Percentiles rank a stretch among this genome's conserved stretches.
Evolutionary conservation across 2,888 invertebrate species (phyloP).

Genomic region (Eupithecia subumbrata): DNA sequence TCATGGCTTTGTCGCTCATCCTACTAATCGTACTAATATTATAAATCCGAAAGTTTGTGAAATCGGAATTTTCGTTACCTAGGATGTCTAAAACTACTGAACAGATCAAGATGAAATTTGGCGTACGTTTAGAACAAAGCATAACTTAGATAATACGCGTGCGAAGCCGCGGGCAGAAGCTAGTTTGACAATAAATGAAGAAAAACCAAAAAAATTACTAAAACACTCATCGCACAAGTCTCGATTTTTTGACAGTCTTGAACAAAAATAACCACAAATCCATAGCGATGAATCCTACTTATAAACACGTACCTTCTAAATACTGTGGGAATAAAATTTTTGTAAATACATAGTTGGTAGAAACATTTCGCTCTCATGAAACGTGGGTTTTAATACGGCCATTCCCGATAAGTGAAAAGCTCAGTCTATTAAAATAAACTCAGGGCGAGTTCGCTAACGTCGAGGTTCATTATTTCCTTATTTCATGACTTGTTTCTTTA

Average conservation of each 20-base stretch:
- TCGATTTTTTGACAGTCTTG: too few species aligned
- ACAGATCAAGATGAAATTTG: too few species aligned
- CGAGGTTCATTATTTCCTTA: constrained; percentile 29
- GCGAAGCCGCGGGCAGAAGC: too few species aligned
- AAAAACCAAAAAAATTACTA: neutral
- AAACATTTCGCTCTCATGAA: constrained; percentile 20
- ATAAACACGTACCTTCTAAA: neutral
- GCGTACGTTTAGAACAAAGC: too few species aligned
- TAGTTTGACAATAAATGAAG: neutral
- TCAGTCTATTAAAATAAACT: constrained; percentile 28
- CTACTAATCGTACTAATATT: too few species aligned
- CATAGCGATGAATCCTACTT: neutral
- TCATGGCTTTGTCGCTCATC: neutral
- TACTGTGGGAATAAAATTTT: neutral
- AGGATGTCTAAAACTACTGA: too few species aligned
- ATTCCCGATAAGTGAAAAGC: constrained; percentile 31
- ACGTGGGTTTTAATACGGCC: constrained; percentile 23
- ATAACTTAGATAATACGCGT: too few species aligned
- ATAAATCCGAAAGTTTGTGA: too few species aligned
- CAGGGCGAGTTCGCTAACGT: constrained; percentile 18
- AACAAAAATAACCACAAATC: too few species aligned
- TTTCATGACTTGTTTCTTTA: constrained; percentile 19
- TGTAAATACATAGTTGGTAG: neutral
- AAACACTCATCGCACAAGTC: too few species aligned
- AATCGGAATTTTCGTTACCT: too few species aligned